These are phyloP conservation scores for Channa argus DNA, from an alignment of 2,113 vertebrate species.

Conservation along the genomic window DNA sequence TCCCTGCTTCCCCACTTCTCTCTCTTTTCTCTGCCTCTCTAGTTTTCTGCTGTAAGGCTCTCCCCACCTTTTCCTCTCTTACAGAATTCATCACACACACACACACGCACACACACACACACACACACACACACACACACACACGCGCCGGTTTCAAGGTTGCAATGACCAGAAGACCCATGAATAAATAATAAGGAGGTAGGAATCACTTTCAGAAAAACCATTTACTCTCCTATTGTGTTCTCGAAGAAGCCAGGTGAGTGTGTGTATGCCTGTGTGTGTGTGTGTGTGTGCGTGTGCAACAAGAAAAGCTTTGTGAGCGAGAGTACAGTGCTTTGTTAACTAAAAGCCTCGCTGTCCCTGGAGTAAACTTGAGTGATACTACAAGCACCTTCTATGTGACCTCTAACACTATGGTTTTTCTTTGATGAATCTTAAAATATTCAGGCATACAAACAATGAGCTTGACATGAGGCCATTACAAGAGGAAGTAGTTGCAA, in stretches of 20 bases:
- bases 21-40: conserved; percentile 54
- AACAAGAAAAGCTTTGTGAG: conserved; percentile 73
- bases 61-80: conserved; percentile 60
- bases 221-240: conserved; percentile 85
- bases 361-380: conserved; percentile 62
- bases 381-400: conserved; percentile 59
- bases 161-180: conserved; percentile 85
- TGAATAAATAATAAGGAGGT: conserved; percentile 86
- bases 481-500: not conserved
- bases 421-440: conserved; percentile 1
- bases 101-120: too few species aligned
- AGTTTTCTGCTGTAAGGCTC: conserved; percentile 67
- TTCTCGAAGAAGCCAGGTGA: conserved; percentile 73
- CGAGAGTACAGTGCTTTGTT: conserved; percentile 67
- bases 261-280: conserved; percentile 29
- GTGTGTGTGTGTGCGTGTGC: conserved; percentile 35
- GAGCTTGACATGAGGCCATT: conserved; percentile 1
- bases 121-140: conserved; percentile 36
- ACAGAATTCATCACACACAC: conserved; percentile 59
- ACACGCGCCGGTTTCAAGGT: conserved; percentile 78
- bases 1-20: conserved; percentile 22
- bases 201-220: conserved; percentile 86
- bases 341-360: conserved; percentile 70
- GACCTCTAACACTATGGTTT: conserved; percentile 60
- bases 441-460: conserved; percentile 11